Evolutionary conservation across 2,888 invertebrate genomes (phyloP).

Genomic region (Leucophenga maculata): DNA sequence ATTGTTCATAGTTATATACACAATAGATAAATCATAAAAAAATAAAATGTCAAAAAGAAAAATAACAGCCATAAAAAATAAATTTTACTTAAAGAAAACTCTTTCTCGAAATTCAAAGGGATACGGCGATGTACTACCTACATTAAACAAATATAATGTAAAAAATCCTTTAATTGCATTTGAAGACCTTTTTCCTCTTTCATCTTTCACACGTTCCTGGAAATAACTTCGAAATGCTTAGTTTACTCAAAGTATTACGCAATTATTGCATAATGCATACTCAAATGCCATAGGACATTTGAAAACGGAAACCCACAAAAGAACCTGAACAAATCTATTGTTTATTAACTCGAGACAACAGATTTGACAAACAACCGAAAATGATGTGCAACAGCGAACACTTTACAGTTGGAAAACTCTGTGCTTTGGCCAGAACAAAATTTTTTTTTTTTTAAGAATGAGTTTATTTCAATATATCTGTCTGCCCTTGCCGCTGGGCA

Average conservation of each 20-base stretch:
- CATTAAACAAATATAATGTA: neutral
- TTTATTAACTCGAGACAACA: no score
- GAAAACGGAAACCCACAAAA: constrained; percentile 12
- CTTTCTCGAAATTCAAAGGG: neutral
- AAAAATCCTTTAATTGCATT: constrained; percentile 15
- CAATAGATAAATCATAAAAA: constrained; percentile 21
- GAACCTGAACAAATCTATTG: constrained; percentile 17
- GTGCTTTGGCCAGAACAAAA: neutral
- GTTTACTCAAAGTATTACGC: constrained; percentile 14
- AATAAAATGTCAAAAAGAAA: neutral
- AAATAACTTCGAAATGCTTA: neutral
- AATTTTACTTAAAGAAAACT: constrained; percentile 1
- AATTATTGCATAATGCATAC: constrained; percentile 16
- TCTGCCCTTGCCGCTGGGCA: neutral
- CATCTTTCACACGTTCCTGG: constrained; percentile 17
- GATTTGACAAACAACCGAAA: neutral
- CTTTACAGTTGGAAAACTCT: no score
- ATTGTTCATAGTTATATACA: neutral
- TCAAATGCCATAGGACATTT: neutral
- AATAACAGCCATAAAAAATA: neutral
- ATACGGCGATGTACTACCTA: neutral
- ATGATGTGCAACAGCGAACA: no score
- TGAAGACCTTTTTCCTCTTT: neutral
- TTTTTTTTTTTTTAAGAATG: no score
- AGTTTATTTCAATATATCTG: constrained; percentile 10